Base-by-base conservation (phyloP, 2,113 vertebrate genomes). In the Cisticola juncidis region DNA sequence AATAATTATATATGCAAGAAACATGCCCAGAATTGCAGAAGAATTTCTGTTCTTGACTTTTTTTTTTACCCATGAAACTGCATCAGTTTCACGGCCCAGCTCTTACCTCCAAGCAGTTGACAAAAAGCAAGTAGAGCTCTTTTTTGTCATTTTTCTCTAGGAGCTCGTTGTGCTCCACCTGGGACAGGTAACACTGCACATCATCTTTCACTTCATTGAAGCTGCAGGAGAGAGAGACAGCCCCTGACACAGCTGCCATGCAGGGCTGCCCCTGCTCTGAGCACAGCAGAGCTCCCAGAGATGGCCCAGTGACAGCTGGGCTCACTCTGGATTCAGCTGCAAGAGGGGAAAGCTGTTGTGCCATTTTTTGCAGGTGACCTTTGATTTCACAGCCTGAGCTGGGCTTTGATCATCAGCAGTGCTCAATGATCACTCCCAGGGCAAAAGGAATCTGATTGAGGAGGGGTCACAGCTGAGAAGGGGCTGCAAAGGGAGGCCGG, bases 91-190 rank as follows among this genome's bases (percentile, higher is more conserved):
- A 10, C 2, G 36, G 18, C 51, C 53, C 60, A 65, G 33, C 38
- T 11, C 21, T 69, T 80, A 68, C 64, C 53, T 53, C 21, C 54
- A 99, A 95, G 88, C 99, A 99, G 97, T 97, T 99, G 86, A 99
- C 97, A 94, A 99, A 99, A 61, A 99, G 97, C 66, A 97, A 76
- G 92, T 99, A 99, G 38, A 99, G 98, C 51, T 99, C 98, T 0
- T 97, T 98, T 92, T 98, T 99, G 73, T 99, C 98, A 2, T 94
- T 96, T 14, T 98, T 81, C 9, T 96, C 96, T 6, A 99, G 77
- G 90, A 99, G 94, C 15, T 97, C 56, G 45, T 92, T 98, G 48
- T 61, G 92, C 91, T 99, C 98, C 31, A 99, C 97, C 70, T 25
- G 94, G 40, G 85, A 95, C 92, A 99, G 97, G 95, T 99, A 98